Evolutionary conservation across 2,888 invertebrate species (phyloP), one percentile per base, ranked within the genome.

Genomic region (Dromius quadrimaculatus): DNA sequence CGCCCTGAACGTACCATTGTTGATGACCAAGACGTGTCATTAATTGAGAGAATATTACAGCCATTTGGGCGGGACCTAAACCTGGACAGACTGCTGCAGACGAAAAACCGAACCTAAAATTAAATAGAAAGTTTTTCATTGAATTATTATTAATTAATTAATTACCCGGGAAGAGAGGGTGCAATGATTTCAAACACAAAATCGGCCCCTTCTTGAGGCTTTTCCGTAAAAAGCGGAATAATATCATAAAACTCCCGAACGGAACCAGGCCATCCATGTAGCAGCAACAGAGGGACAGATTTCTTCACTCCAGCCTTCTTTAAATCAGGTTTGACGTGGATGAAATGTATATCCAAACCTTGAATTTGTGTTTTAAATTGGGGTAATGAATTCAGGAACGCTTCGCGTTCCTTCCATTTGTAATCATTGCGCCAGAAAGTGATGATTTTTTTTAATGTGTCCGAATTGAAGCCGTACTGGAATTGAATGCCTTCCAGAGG

Each of bases 211-310:
- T 82, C 77, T 54, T 83, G 82, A 0, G 84, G 84, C 0, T 83
- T 83, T 19, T 54, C 32, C 0, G 87, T 89, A n/a, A 94, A 82
- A 47, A 87, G 78, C 0, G 92, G 92, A 62, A 93, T 89, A 0
- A 92, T 81, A 66, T 89, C 89, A 77, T 91, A 91, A 81, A 94
- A 95, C 82, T 96, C 95, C n/a, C 90, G 84, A 1, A 94, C 86
- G 0, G 92, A 93, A 0, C 95, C 94, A 0, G 95, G 95, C 96
- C 96, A 96, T 36, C 96, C 96, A 79, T 97, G 95, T 11, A 92
- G 81, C 54, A 96, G 75, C 1, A 93, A 81, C 0, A 94, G 76
- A 0, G 93, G 92, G 0, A 90, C 74, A 0, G 88, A 85, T 75
- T 85, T 75, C 36, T 71, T 19, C 5, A 76, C 11, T 6, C 71